Evolutionary conservation across 2,113 vertebrate genomes (phyloP).

Genomic region (Diglossa brunneiventris): DNA sequence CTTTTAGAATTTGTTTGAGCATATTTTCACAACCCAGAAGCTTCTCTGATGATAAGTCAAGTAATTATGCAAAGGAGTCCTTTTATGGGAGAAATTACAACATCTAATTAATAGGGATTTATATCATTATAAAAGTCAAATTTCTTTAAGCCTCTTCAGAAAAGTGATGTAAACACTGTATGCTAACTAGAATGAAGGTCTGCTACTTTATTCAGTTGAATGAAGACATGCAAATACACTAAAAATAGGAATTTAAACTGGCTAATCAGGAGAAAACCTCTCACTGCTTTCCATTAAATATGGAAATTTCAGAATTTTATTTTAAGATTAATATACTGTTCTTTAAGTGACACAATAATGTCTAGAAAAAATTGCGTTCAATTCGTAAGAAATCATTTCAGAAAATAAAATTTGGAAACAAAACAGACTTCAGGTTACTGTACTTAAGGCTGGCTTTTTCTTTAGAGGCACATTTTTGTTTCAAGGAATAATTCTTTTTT

Average conservation of each 20-base stretch:
- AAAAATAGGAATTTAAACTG: background rate
- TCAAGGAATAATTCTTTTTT: background rate
- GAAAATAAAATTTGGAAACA: background rate
- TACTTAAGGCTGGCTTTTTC: background rate
- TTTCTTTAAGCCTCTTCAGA: background rate
- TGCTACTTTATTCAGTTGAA: background rate
- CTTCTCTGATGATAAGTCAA: background rate
- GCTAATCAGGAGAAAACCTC: background rate
- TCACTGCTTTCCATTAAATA: background rate
- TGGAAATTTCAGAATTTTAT: background rate
- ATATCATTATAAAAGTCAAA: background rate
- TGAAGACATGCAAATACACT: background rate
- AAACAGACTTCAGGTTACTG: background rate
- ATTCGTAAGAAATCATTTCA: background rate
- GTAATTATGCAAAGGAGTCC: background rate
- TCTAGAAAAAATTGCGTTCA: background rate
- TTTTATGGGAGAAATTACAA: background rate
- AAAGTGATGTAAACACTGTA: background rate
- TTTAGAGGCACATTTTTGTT: background rate
- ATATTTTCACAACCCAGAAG: background rate
- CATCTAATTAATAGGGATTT: background rate
- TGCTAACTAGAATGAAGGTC: background rate
- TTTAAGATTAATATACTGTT: background rate
- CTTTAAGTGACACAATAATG: background rate
- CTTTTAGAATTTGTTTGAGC: background rate